Base-by-base conservation (phyloP, 2,113 vertebrate genomes). In the Carassius carassius region DNA sequence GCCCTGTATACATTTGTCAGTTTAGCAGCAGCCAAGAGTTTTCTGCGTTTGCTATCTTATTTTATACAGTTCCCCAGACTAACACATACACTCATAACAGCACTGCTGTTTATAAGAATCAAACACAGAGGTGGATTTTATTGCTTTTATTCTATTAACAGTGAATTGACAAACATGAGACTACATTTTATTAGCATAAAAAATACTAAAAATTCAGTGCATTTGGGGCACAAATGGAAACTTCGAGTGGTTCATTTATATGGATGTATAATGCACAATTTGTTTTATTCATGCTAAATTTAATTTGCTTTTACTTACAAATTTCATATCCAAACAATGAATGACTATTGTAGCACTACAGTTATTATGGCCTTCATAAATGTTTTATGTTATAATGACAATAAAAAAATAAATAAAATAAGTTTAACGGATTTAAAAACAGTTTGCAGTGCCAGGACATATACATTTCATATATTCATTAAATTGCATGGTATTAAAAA, bases 391-490 rank as follows among this genome's bases (percentile, higher is more conserved):
- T 84, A 51, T 11, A 65, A 35, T 75, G 23, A 23, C 37, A 54
- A 35, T 47, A 32, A 75, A 44, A 44, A 44, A 3, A 51, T 35
- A 83, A 37, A 62, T 13, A 29, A 32, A 17, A 56, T n/a, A 29
- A 63, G n/a, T 29, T 76, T 2, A 72, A 77, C 25, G 54, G 4
- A 14, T 56, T 82, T n/a, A 37, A 44, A 56, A 60, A 25, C 72
- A 23, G 1, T 23, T 67, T 85, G 80, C 76, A 82, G 70, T 86
- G 84, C 87, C 63, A 67, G 19, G 44, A 81, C 82, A 56, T 5
- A 56, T 1, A 75, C 37, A 81, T 65, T 67, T 19, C 32, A 17
- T 82, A 76, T 49, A 60, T 76, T 84, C 49, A 49, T 23, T 14
- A 44, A 21, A 29, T 77, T 69, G 47, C 47, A 56, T 32, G 23